Evolutionary conservation across 2,797 vertebrate genomes (phyloP).

Genomic region (Kryptolebias ocellatus): DNA sequence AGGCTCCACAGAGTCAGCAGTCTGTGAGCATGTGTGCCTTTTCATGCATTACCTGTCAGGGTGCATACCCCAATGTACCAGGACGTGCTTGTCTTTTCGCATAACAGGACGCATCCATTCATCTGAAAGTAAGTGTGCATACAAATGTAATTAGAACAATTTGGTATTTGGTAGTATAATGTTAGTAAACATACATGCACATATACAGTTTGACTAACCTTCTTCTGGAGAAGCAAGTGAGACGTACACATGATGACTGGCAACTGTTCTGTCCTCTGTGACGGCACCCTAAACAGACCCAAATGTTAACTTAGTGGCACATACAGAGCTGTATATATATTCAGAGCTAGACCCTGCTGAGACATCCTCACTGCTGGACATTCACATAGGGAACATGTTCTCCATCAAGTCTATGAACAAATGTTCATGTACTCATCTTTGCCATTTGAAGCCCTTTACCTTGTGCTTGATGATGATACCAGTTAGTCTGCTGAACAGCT

Average conservation of each 20-base stretch:
- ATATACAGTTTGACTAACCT: conserved; percentile 75
- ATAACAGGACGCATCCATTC: conserved; percentile 95
- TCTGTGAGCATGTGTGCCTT: conserved; percentile 17
- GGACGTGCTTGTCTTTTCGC: conserved; percentile 90
- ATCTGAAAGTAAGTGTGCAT: conserved; percentile 75
- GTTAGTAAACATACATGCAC: not conserved
- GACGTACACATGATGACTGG: conserved; percentile 91
- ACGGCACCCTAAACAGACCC: conserved; percentile 84
- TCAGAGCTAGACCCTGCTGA: not conserved
- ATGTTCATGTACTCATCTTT: not conserved
- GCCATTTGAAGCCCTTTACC: conserved; percentile 73
- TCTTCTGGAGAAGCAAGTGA: conserved; percentile 86
- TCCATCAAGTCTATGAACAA: not conserved
- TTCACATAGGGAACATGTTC: not conserved
- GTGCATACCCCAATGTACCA: conserved; percentile 95
- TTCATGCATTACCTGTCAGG: conserved; percentile 89
- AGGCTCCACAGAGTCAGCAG: not conserved
- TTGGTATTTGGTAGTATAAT: not conserved
- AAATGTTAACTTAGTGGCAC: conserved; percentile 26
- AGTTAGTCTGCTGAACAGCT: conserved; percentile 88
- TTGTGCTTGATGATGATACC: conserved; percentile 91
- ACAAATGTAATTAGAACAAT: not conserved
- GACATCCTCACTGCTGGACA: not conserved
- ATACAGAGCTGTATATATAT: not conserved
- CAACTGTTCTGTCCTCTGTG: conserved; percentile 89